These are phyloP conservation scores for Collichthys lucidus DNA, from an alignment of 2,113 vertebrate genomes.

Conservation along the genomic window DNA sequence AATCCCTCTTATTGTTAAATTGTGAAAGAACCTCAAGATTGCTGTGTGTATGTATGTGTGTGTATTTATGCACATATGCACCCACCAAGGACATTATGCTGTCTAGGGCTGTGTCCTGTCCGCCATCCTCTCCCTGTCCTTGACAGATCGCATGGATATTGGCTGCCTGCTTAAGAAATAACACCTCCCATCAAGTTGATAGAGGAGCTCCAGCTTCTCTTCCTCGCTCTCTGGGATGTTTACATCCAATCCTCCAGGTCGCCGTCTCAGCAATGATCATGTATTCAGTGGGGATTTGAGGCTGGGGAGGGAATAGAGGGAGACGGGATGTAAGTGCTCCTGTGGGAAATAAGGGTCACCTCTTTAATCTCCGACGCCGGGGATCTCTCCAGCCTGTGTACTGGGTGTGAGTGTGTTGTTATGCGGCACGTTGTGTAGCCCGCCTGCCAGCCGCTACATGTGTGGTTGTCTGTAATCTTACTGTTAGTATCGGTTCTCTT, in stretches of 20 bases:
- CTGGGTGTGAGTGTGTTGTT: conserved; percentile 30
- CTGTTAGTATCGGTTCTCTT: conserved; percentile 10
- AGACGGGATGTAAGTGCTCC: conserved; percentile 65
- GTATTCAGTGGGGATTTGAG: conserved; percentile 76
- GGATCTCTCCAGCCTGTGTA: conserved; percentile 53
- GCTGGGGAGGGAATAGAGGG: conserved; percentile 1
- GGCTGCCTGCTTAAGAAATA: conserved; percentile 75
- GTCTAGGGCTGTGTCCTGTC: conserved; percentile 27
- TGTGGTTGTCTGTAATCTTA: conserved; percentile 43
- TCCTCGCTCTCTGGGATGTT: conserved; percentile 65
- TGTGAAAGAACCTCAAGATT: conserved; percentile 18
- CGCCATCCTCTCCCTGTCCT: conserved; percentile 56
- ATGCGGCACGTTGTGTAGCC: conserved; percentile 9
- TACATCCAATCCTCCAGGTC: conserved; percentile 69
- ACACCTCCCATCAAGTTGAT: conserved; percentile 73
- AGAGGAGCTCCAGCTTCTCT: conserved; percentile 52
- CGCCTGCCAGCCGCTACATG: conserved; percentile 21
- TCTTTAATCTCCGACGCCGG: conserved; percentile 71
- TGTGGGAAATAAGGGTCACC: conserved; percentile 80
- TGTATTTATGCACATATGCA: conserved; percentile 29
- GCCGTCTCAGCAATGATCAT: conserved; percentile 66
- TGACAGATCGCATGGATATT: conserved; percentile 68
- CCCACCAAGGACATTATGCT: conserved; percentile 38
- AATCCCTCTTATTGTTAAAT: conserved; percentile 49
- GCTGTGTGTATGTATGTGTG: conserved; percentile 10